phyloP scores from a whole-genome alignment of 2,113 vertebrate genomes.

The Misgurnus mizolepis region DNA sequence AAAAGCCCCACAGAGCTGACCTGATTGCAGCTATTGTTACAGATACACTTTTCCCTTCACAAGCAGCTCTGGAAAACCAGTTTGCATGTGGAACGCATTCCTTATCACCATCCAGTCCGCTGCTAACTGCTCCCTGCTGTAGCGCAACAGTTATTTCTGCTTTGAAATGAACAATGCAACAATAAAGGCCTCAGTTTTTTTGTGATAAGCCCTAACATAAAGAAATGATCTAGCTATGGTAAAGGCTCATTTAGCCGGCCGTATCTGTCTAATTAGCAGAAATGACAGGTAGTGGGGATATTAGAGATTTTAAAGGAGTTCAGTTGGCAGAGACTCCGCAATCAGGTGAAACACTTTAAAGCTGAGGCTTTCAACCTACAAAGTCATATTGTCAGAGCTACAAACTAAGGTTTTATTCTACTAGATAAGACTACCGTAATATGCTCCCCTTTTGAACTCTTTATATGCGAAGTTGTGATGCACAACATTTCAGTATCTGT shows the following conservation, averaged over 20 bases:
- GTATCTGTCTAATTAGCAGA: slow-evolving; percentile 56
- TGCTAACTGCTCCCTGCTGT: slow-evolving; percentile 71
- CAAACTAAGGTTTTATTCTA: slow-evolving; percentile 22
- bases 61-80: slow-evolving; percentile 35
- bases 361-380: slow-evolving; percentile 45
- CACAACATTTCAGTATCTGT: neutral
- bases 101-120: slow-evolving; percentile 62
- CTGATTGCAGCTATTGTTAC: slow-evolving; percentile 34
- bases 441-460: slow-evolving; percentile 34
- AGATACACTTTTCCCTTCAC: slow-evolving; percentile 40
- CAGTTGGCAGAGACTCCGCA: slow-evolving; percentile 21
- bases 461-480: neutral
- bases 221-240: slow-evolving; percentile 55
- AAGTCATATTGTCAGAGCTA: slow-evolving; percentile 40
- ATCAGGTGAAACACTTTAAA: slow-evolving; percentile 52
- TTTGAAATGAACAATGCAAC: slow-evolving; percentile 52
- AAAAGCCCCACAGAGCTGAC: neutral
- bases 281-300: slow-evolving; percentile 47
- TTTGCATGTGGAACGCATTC: slow-evolving; percentile 74
- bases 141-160: slow-evolving; percentile 13
- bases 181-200: slow-evolving; percentile 56
- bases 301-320: slow-evolving; percentile 46
- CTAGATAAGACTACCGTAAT: slow-evolving; percentile 21
- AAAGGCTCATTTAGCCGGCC: slow-evolving; percentile 34
- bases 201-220: slow-evolving; percentile 68